phyloP scores from a whole-genome alignment of 2,888 invertebrate species.

The Metacarcinus magister region DNA sequence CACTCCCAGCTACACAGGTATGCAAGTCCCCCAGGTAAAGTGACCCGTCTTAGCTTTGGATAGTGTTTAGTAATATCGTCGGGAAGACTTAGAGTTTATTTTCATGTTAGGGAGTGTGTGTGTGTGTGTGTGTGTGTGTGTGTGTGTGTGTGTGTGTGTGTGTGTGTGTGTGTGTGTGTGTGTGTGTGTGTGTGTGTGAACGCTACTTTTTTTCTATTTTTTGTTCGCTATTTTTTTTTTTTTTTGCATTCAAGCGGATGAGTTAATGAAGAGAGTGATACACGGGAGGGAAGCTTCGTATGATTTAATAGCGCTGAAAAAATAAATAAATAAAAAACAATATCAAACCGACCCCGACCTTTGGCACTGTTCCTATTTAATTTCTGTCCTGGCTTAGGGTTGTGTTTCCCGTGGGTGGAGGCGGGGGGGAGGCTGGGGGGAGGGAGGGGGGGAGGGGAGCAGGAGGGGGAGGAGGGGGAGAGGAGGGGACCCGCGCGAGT shows the following conservation, averaged over 20 bases:
- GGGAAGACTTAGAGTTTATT: too few relatives aligned
- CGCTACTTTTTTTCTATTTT: not conserved
- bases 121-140: conserved; percentile 9
- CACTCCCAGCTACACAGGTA: not conserved
- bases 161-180: conserved; percentile 16
- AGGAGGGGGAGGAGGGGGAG: too few relatives aligned
- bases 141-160: conserved; percentile 26
- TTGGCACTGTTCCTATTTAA: not conserved
- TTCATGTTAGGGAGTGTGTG: too few relatives aligned
- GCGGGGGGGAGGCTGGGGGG: too few relatives aligned
- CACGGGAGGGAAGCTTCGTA: not conserved
- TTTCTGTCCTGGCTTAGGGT: not conserved
- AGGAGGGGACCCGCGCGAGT: not conserved
- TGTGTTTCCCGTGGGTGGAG: not conserved
- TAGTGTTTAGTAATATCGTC: too few relatives aligned
- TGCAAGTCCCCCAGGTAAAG: not conserved
- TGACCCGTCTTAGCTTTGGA: too few relatives aligned
- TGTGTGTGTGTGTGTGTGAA: conserved; percentile 26
- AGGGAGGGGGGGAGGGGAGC: too few relatives aligned
- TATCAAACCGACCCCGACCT: not conserved
- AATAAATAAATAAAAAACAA: not conserved
- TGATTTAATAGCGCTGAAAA: conserved; percentile 11
- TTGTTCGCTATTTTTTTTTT: not conserved
- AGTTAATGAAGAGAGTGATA: not conserved
- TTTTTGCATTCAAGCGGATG: not conserved